Conservation (phyloP, 2,113 vertebrate genomes). For the Tautogolabrus adspersus region DNA sequence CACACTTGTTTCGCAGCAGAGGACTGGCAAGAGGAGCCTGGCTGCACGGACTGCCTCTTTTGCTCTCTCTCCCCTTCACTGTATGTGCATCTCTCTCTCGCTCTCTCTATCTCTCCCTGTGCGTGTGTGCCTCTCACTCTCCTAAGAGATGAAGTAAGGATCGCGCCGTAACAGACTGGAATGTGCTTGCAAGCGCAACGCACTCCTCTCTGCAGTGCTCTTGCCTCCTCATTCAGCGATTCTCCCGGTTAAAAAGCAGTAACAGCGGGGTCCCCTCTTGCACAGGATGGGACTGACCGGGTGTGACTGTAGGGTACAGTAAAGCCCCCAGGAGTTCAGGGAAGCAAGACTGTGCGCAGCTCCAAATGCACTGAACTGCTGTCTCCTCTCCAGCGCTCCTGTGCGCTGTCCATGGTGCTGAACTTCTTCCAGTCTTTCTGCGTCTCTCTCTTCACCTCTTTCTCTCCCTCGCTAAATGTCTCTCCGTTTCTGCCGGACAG, state of each 20-base stretch:
- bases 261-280: slow-evolving; percentile 17
- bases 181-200: slow-evolving; percentile 22
- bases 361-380: slow-evolving; percentile 42
- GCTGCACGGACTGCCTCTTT: slow-evolving; percentile 44
- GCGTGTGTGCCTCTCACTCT: slow-evolving; percentile 14
- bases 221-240: slow-evolving; percentile 28
- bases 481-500: slow-evolving; percentile 67
- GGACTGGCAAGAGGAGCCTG: slow-evolving; percentile 69
- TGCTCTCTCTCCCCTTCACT: slow-evolving; percentile 3
- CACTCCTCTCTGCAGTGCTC: slow-evolving; percentile 42
- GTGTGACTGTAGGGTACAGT: background rate
- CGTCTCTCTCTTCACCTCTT: background rate
- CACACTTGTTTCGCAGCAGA: slow-evolving; percentile 63
- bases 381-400: slow-evolving; percentile 40
- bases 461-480: slow-evolving; percentile 18
- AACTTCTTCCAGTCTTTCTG: slow-evolving; percentile 62
- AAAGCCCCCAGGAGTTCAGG: slow-evolving; percentile 29
- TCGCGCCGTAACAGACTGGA: slow-evolving; percentile 51
- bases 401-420: slow-evolving; percentile 72
- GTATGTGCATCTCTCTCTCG: background rate
- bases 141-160: slow-evolving; percentile 75
- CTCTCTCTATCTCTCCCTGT: background rate
- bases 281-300: background rate
- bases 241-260: background rate
- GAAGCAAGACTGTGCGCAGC: slow-evolving; percentile 43